Base-by-base conservation (phyloP, 2,113 vertebrate genomes). In the Lagopus muta region DNA sequence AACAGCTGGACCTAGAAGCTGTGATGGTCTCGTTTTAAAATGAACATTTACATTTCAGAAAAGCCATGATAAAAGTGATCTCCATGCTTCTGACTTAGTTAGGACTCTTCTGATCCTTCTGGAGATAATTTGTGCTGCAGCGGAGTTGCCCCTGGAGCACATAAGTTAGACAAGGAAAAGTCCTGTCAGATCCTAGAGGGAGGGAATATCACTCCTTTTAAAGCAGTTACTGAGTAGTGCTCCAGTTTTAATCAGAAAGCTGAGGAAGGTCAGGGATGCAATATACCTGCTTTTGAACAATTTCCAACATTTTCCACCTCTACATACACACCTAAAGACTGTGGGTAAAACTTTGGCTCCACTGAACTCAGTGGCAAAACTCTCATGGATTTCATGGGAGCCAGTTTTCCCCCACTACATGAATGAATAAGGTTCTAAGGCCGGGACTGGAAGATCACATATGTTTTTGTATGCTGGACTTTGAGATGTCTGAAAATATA, bases 1-100 rank as follows among this genome's bases (percentile, higher is more conserved):
- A 80, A 62, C 66, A 73, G 32, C 25, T 88, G 38, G 47, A 58
- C n/a, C 58, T 93, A 32, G 57, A 94, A 97, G 70, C 45, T 92
- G 47, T 69, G 94, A 86, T 82, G 22, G 11, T 87, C 55, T 72
- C 3, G 28, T 95, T 92, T 73, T 52, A 57, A 89, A 94, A 69
- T 58, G 25, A 91, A 67, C 75, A 82, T 86, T 92, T 82, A 52
- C 16, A 13, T 86, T 82, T 52, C 65, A 75, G 55, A 92, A 90
- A 66, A 95, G 20, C 10, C 55, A 67, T 58, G 30, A 42, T 28
- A 11, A 82, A 78, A 71, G 74, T 42, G 32, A 76, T 72, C 25
- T 47, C 93, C 57, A 18, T 61, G 43, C 67, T 95, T 83, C 81
- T 84, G 17, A 32, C 42, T 86, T 43, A 42, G 17, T 25, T 86